Evolutionary conservation across 2,888 invertebrate species (phyloP).

Genomic region (Fragum fragum): DNA sequence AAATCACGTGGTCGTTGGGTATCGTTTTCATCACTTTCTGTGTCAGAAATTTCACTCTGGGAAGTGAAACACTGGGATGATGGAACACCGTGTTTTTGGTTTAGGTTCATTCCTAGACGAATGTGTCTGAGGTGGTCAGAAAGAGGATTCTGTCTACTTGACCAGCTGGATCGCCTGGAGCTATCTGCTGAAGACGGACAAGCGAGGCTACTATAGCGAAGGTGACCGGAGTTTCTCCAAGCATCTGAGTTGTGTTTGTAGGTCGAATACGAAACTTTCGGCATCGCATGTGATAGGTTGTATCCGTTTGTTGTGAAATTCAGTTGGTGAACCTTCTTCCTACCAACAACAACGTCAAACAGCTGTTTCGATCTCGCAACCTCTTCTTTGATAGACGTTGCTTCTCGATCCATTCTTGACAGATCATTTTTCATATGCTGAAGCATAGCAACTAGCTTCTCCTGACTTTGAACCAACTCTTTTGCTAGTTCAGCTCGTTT

Average conservation of each 20-base stretch:
- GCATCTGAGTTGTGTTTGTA: background rate
- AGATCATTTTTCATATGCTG: slow-evolving; percentile 57
- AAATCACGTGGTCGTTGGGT: background rate
- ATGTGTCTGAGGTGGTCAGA: background rate
- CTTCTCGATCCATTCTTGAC: slow-evolving; percentile 60
- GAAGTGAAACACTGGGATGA: background rate
- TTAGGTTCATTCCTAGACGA: background rate
- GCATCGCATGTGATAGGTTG: slow-evolving; percentile 47
- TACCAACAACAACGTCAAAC: slow-evolving; percentile 41
- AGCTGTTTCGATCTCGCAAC: slow-evolving; percentile 59
- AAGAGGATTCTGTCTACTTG: background rate
- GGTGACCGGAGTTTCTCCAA: background rate
- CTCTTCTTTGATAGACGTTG: slow-evolving; percentile 59
- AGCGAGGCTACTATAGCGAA: background rate
- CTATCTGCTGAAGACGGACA: slow-evolving; percentile 2
- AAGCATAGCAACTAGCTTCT: slow-evolving; percentile 49
- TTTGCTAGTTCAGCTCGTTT: slow-evolving; percentile 43
- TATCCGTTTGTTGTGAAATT: slow-evolving; percentile 37
- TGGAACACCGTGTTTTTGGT: background rate
- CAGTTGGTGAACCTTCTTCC: slow-evolving; percentile 39
- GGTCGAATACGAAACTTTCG: slow-evolving; percentile 25
- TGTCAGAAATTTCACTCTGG: slow-evolving; percentile 8
- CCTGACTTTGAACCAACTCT: slow-evolving; percentile 59
- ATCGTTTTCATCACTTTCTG: slow-evolving; percentile 4
- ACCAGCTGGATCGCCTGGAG: slow-evolving; percentile 13